phyloP scores from a whole-genome alignment of 2,113 vertebrate species.

The Zeus faber region DNA sequence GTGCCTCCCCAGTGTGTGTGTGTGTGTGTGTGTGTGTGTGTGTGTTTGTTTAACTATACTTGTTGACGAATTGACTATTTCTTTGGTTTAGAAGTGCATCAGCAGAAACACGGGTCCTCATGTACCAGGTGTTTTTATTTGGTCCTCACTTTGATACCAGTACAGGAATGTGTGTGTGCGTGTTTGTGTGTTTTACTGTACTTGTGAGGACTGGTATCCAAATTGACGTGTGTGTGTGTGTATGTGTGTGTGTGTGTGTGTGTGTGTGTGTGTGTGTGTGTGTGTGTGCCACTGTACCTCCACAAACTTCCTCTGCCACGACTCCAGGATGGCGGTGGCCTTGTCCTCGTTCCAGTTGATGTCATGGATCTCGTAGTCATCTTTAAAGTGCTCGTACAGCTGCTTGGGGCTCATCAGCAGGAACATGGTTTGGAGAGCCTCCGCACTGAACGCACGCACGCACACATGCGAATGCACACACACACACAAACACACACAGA shows the following conservation, averaged over 20 bases:
- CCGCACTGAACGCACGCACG: slow-evolving; percentile 75
- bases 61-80: no score
- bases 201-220: not conserved
- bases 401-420: slow-evolving; percentile 97
- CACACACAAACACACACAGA: no score
- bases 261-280: slow-evolving; percentile 10
- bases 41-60: no score
- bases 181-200: not conserved
- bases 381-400: slow-evolving; percentile 96
- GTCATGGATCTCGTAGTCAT: slow-evolving; percentile 96
- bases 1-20: not conserved
- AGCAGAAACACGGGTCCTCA: no score
- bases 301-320: slow-evolving; percentile 97
- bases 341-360: slow-evolving; percentile 98
- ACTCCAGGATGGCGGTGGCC: slow-evolving; percentile 88
- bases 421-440: slow-evolving; percentile 97
- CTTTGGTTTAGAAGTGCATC: no score
- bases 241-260: not conserved
- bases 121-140: no score
- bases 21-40: not conserved
- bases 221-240: no score
- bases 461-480: no score
- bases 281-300: slow-evolving; percentile 73
- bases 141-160: no score
- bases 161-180: not conserved